Conservation (phyloP, 1,140 invertebrate species). For the Portunus trituberculatus region DNA sequence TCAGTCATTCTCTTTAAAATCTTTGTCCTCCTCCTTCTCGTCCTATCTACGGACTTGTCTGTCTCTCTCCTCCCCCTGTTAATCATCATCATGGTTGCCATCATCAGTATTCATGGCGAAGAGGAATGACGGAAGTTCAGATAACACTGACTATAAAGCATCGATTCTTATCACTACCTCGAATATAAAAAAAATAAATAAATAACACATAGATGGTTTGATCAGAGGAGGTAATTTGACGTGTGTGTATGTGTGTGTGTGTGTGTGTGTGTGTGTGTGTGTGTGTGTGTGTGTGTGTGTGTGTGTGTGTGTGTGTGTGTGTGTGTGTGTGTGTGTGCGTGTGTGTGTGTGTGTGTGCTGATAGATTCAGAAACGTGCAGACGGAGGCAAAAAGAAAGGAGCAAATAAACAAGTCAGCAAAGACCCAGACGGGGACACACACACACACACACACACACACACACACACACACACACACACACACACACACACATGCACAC, state of each 20-base stretch:
- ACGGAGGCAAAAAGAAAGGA: neutral
- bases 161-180: neutral
- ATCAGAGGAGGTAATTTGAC: neutral
- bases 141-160: neutral
- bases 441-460: slow-evolving; percentile 13
- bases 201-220: too few species aligned
- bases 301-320: slow-evolving; percentile 18
- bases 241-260: neutral
- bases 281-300: slow-evolving; percentile 20
- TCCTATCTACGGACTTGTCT: neutral
- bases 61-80: neutral
- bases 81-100: neutral
- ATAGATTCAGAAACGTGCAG: neutral
- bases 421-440: neutral
- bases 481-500: neutral
- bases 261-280: slow-evolving; percentile 18
- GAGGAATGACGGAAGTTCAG: neutral
- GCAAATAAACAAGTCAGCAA: neutral
- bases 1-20: neutral
- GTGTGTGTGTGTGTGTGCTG: neutral
- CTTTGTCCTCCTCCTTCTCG: neutral
- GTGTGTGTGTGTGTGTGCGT: slow-evolving; percentile 18
- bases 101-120: neutral
- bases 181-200: too few species aligned
- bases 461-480: slow-evolving; percentile 9